Evolutionary conservation across 1,140 invertebrate genomes (phyloP), one percentile per base, ranked within the genome.

Genomic region (Anthonomus grandis): DNA sequence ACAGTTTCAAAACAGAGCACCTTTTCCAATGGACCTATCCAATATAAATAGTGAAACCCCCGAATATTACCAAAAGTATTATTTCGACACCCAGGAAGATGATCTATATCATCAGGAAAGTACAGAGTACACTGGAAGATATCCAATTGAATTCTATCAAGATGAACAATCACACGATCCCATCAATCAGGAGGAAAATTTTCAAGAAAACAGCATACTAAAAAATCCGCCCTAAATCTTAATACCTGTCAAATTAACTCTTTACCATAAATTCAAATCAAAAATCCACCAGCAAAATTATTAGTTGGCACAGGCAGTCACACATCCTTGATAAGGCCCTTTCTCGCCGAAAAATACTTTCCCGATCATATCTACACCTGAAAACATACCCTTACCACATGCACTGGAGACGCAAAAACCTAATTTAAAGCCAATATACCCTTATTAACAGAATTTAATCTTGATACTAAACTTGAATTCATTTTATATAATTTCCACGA

Each of bases 221-320:
- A 23, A 37, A 13, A 6, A 42, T 10, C n/a, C 15, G 22, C 24
- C 18, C 27, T 36, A 48, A 21, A 31, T 46, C 31, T 36, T 50
- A 60, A 53, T 61, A 44, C 34, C 8, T 31, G 8, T 13, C 17
- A 46, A 22, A 19, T 15, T 15, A 63, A 63, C 31, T 44, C 39
- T 18, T 50, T 65, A 42, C 62, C 64, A 2, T 65, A 59, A 15
- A 65, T 65, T 15, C 13, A 60, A 56, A 42, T 64, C 24, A 9
- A 41, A 22, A 42, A 62, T 9, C 60, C 62, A 9, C 55, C 37
- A 0, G 19, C 55, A 38, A 50, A 64, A 60, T 38, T 64, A 39
- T 45, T 66, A 62, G 51, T 66, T 4, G 64, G 62, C 19, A 64
- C 62, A 5, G 59, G 64, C n/a, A 57, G 54, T 55, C 42, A 48